Conservation (phyloP, 1,140 invertebrate genomes). For the Scaptomyza montana region DNA sequence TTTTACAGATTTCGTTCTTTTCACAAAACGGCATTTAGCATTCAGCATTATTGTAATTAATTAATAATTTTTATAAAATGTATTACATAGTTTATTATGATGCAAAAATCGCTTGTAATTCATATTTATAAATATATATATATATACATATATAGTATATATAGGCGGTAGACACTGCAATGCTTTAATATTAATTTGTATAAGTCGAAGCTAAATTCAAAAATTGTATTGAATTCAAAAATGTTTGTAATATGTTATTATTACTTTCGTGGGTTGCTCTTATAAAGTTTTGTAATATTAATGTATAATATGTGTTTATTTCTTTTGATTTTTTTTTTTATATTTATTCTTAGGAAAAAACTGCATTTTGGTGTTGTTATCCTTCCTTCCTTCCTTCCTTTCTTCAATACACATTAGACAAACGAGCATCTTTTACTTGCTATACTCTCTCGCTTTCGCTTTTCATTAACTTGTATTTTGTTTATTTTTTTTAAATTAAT, state of each 20-base stretch:
- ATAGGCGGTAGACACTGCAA: slow-evolving; percentile 49
- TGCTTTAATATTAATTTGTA: slow-evolving; percentile 31
- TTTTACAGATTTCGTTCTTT: slow-evolving; percentile 12
- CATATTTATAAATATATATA: slow-evolving; percentile 24
- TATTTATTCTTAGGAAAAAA: slow-evolving; percentile 14
- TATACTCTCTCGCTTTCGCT: not conserved
- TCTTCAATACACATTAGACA: not conserved
- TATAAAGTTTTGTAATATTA: slow-evolving; percentile 9
- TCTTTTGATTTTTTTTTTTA: slow-evolving; percentile 2
- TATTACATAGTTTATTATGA: slow-evolving; percentile 39
- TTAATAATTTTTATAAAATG: slow-evolving; percentile 21
- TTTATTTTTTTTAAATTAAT: slow-evolving; percentile 85
- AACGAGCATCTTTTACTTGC: slow-evolving; percentile 23
- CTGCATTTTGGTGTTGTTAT: slow-evolving; percentile 45
- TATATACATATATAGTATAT: slow-evolving; percentile 41
- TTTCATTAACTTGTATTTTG: slow-evolving; percentile 2
- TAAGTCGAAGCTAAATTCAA: slow-evolving; percentile 54
- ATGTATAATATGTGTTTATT: slow-evolving; percentile 4
- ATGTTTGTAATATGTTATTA: slow-evolving; percentile 11
- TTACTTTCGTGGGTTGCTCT: slow-evolving; percentile 6
- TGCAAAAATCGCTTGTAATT: slow-evolving; percentile 62
- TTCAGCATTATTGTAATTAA: slow-evolving; percentile 36
- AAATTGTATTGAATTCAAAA: slow-evolving; percentile 50
- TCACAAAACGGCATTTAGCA: slow-evolving; percentile 9
- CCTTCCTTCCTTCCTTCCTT: slow-evolving; percentile 12